Conservation (phyloP, 2,888 invertebrate genomes). For the Meteorus colon region DNA sequence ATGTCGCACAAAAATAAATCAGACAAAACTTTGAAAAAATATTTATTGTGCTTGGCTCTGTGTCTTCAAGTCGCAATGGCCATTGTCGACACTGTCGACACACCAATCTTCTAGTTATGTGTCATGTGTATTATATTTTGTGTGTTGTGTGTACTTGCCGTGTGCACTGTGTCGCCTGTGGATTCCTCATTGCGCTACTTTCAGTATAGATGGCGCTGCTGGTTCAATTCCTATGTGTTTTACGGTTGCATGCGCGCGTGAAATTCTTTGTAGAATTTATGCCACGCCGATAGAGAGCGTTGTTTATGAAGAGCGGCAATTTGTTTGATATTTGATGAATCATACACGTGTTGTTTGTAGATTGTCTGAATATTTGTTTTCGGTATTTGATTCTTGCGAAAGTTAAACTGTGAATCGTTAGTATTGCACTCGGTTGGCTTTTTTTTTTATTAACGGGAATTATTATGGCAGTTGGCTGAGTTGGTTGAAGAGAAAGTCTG, state of each 20-base stretch:
- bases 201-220: slow-evolving; percentile 56
- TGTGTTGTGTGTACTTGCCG: slow-evolving; percentile 59
- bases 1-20: slow-evolving; percentile 14
- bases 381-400: too few relatives aligned
- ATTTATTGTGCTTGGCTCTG: slow-evolving; percentile 62
- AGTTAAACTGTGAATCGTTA: too few relatives aligned
- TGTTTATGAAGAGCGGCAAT: neutral
- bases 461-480: too few relatives aligned
- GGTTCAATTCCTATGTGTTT: slow-evolving; percentile 37
- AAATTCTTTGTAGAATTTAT: neutral
- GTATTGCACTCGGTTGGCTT: too few relatives aligned
- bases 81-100: slow-evolving; percentile 62
- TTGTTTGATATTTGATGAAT: too few relatives aligned
- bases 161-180: slow-evolving; percentile 33
- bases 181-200: slow-evolving; percentile 29
- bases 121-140: slow-evolving; percentile 51
- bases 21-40: slow-evolving; percentile 48
- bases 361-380: too few relatives aligned
- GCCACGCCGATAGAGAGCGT: neutral
- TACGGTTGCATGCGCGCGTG: neutral
- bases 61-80: slow-evolving; percentile 62
- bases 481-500: too few relatives aligned
- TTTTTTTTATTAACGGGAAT: too few relatives aligned
- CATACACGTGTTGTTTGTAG: too few relatives aligned
- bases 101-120: slow-evolving; percentile 13